These are phyloP conservation scores for Colistium nudipinnis DNA, from an alignment of 2,113 vertebrate species.

Conservation along the genomic window DNA sequence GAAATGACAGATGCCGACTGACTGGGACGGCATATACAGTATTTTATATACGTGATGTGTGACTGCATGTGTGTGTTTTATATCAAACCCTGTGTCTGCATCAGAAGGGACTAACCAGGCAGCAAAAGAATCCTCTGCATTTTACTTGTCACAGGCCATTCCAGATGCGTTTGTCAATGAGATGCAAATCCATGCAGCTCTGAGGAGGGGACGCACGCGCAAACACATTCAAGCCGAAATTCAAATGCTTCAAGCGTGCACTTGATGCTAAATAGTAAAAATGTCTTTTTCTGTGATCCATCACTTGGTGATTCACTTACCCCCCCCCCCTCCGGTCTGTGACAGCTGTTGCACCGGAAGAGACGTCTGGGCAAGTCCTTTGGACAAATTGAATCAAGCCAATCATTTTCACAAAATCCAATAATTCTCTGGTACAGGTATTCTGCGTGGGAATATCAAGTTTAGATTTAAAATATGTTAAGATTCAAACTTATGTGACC, in stretches of 20 bases:
- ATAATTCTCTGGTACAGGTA: slow-evolving; percentile 56
- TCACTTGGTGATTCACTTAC: slow-evolving; percentile 36
- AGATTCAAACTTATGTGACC: too few relatives aligned
- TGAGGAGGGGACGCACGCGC: slow-evolving; percentile 23
- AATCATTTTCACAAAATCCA: slow-evolving; percentile 56
- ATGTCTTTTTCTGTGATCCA: slow-evolving; percentile 45
- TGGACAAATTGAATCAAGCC: slow-evolving; percentile 63
- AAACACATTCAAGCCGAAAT: slow-evolving; percentile 40
- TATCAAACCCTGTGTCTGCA: slow-evolving; percentile 14
- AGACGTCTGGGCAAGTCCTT: slow-evolving; percentile 31
- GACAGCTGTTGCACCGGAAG: slow-evolving; percentile 40
- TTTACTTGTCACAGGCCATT: slow-evolving; percentile 23
- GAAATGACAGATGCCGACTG: slow-evolving; percentile 31
- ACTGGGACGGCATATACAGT: too few relatives aligned
- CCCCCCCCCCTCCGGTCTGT: too few relatives aligned
- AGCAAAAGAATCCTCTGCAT: slow-evolving; percentile 15
- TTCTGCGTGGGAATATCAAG: slow-evolving; percentile 34
- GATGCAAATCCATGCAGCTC: slow-evolving; percentile 76
- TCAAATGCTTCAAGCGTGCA: slow-evolving; percentile 28
- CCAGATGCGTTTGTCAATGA: slow-evolving; percentile 62
- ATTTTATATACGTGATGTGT: slow-evolving; percentile 18
- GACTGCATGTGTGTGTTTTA: background rate
- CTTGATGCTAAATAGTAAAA: slow-evolving; percentile 22
- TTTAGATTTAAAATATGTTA: too few relatives aligned
- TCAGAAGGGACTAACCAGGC: slow-evolving; percentile 10